Evolutionary conservation across 2,888 invertebrate genomes (phyloP), one percentile per base, ranked within the genome.

Genomic region (Rotaria socialis): DNA sequence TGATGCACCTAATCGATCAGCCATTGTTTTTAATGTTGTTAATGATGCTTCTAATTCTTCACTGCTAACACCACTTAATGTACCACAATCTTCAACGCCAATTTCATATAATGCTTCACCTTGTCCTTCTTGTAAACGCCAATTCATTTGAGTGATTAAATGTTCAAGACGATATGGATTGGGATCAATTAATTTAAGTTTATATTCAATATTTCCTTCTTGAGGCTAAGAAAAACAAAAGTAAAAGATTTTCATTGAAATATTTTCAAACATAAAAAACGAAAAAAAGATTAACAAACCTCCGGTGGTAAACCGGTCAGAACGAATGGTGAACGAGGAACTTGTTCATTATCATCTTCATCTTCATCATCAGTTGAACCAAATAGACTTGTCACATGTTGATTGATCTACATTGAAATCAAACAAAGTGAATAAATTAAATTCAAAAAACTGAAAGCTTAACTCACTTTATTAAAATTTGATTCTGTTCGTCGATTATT

Each of bases 81-180:
- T 93, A 0, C 97, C 97, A 88, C 89, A 90, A 88, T 91, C 91
- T 86, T 90, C 91, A 43, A 92, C 91, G 16, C 98, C 98, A 85
- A 98, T 95, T 91, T 97, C 96, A 92, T 99, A 99, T 88, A 99
- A 96, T 0, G 97, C 97, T 91, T 96, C 95, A 0, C 98, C 99
- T 88, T 96, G 95, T 52, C 99, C 96, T 91, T 96, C 96, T 0
- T 96, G 94, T 19, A 99, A 93, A 0, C 99, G 93, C 98, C 98
- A 99, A 92, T 99, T 99, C 93, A 99, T 94, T 93, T 99, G 99
- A 0, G 98, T 99, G 41, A 98, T 96, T 55, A 99, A 92, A 92
- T 98, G 98, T 91, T 99, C 96, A 89, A 96, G 94, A 87, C 98
- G 93, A 89, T 95, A 94, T 90, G 95, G 94, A 43, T 96, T 95